Evolutionary conservation across 2,888 invertebrate genomes (phyloP), one percentile per base, ranked within the genome.

Genomic region (Cancer borealis): DNA sequence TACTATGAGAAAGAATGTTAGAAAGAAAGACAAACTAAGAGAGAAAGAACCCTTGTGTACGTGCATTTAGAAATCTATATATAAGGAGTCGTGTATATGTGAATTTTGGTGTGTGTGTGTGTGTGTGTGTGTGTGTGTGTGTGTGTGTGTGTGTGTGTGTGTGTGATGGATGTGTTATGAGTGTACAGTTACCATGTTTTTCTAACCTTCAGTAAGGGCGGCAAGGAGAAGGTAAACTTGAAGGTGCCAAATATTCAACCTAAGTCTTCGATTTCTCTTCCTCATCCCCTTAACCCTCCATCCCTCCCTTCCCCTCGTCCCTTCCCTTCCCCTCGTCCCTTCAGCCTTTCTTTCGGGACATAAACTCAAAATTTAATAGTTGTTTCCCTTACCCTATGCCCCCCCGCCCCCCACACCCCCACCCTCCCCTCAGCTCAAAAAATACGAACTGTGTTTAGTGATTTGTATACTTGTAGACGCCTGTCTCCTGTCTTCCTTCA

Each of bases 171-270:
- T 79, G 30, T 79, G 79, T 79, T 30, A 79, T 79, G 79, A 30
- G 30, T 79, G 79, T 79, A 79, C 79, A 79, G 79, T 30, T 79
- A 79, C 2, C 3, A 79, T 30, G 30, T 30, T 79, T 54, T 79
- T 79, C 79, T 79, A 30, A 79, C 79, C 79, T 79, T 79, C 79
- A 79, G 79, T 26, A 79, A 79, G 30, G 30, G 79, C 79, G 14
- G 30, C 79, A 12, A 79, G 79, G 79, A 26, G 79, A 79, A 79
- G 79, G 79, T 79, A 30, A 30, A 30, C 79, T 79, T 26, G 79
- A 79, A 79, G 79, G 79, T 79, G 79, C 79, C 79, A 79, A 79
- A 79, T 79, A 79, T 79, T 79, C 79, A 30, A 79, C 79, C 79
- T 79, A 79, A 79, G 79, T 79, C 79, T 79, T 79, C 79, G 79